Percentiles rank a stretch among this genome's conserved stretches.
phyloP scores from a whole-genome alignment of 2,113 vertebrate genomes.

The Grammomys dolichurus region DNA sequence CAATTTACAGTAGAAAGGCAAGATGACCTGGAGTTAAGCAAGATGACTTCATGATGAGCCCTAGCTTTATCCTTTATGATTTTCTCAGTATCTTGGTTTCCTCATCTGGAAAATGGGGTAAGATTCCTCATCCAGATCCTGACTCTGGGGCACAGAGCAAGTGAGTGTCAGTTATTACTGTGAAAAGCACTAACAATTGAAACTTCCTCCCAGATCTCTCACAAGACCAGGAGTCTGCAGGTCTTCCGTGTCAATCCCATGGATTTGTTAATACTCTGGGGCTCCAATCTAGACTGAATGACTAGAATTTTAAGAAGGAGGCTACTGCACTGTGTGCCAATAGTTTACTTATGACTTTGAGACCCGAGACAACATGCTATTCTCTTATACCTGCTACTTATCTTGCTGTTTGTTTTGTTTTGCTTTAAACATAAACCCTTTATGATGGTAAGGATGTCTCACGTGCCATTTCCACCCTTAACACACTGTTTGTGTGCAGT shows the following conservation, averaged over 20 bases:
- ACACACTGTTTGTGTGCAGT: neutral
- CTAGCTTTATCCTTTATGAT: neutral
- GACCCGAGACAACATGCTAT: neutral
- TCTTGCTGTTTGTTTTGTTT: neutral
- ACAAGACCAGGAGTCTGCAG: neutral
- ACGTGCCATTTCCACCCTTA: neutral
- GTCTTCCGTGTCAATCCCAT: neutral
- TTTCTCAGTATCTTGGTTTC: neutral
- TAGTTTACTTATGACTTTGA: neutral
- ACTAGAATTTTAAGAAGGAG: neutral
- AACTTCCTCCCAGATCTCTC: neutral
- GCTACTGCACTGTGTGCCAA: neutral
- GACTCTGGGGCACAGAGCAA: neutral
- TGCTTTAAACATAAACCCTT: neutral
- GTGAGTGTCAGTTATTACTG: neutral
- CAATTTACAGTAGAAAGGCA: neutral
- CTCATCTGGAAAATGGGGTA: constrained; percentile 21
- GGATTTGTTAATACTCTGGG: neutral
- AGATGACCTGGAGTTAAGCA: neutral
- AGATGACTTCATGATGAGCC: neutral
- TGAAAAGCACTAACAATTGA: neutral
- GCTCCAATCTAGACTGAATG: neutral
- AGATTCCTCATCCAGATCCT: neutral
- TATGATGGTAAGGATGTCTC: neutral
- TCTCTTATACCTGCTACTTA: neutral